phyloP scores from a whole-genome alignment of 2,888 invertebrate genomes.

The Hipparchia semele region DNA sequence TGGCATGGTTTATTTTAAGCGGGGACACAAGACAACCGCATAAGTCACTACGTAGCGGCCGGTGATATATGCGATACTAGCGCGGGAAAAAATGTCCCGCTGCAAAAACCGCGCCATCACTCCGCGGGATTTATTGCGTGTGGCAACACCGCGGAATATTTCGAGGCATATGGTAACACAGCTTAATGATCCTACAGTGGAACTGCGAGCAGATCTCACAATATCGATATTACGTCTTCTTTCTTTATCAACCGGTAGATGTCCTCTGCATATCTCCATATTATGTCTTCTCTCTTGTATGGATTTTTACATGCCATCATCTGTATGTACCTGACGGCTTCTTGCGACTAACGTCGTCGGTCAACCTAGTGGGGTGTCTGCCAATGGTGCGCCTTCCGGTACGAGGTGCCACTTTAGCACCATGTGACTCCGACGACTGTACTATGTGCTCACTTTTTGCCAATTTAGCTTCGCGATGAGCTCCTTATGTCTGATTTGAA shows the following conservation, averaged over 20 bases:
- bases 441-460: too few species aligned
- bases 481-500: too few species aligned
- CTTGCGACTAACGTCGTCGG: not conserved
- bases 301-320: too few species aligned
- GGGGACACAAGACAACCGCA: slow-evolving; percentile 56
- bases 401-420: too few species aligned
- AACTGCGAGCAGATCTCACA: not conserved
- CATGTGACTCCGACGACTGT: too few species aligned
- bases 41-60: slow-evolving; percentile 65
- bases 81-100: slow-evolving; percentile 82
- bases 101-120: slow-evolving; percentile 77
- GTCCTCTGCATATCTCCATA: too few species aligned
- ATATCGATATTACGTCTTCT: not conserved
- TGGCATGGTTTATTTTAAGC: slow-evolving; percentile 55
- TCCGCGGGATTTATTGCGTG: slow-evolving; percentile 76
- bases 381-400: too few species aligned
- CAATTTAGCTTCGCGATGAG: too few species aligned
- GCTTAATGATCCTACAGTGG: not conserved
- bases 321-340: too few species aligned
- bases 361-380: too few species aligned
- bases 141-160: slow-evolving; percentile 71
- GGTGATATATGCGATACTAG: slow-evolving; percentile 77
- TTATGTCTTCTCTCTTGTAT: too few species aligned
- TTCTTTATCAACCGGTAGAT: not conserved
- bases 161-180: slow-evolving; percentile 55